These are phyloP conservation scores for Rhabdophis nuchalis DNA, from an alignment of 2,797 vertebrate genomes.

Conservation along the genomic window DNA sequence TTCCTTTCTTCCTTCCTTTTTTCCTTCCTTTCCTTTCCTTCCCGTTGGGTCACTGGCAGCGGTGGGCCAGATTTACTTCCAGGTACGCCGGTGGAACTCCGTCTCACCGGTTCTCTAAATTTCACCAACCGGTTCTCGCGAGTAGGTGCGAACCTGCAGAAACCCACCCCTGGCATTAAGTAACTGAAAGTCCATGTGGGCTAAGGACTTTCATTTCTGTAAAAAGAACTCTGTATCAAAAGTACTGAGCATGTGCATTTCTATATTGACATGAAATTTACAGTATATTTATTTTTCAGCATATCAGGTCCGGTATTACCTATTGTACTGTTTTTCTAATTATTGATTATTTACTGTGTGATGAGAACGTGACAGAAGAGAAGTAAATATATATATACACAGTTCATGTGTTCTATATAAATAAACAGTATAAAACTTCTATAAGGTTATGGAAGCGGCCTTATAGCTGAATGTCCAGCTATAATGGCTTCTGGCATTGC, in stretches of 20 bases:
- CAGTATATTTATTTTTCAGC: neutral
- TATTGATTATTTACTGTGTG: neutral
- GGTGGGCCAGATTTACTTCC: too few species aligned
- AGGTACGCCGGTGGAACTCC: too few species aligned
- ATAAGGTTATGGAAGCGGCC: neutral
- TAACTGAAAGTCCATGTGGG: neutral
- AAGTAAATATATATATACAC: neutral
- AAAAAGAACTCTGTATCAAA: neutral
- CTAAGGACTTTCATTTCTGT: neutral
- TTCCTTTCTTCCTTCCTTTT: too few species aligned
- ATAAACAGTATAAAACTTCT: neutral
- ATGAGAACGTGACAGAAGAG: neutral
- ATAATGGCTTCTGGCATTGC: neutral
- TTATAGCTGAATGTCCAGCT: neutral
- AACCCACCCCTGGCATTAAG: too few species aligned
- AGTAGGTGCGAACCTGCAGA: too few species aligned
- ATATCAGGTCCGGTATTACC: neutral
- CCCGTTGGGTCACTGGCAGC: too few species aligned
- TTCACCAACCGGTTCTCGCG: too few species aligned
- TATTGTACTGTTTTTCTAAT: neutral
- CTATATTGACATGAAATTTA: neutral
- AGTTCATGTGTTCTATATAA: too few species aligned
- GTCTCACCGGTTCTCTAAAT: too few species aligned
- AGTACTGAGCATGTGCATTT: neutral
- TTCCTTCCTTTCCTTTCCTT: too few species aligned